These are phyloP conservation scores for Porites lutea DNA, from an alignment of 64 coral and sea anemone genomes.

Conservation along the genomic window DNA sequence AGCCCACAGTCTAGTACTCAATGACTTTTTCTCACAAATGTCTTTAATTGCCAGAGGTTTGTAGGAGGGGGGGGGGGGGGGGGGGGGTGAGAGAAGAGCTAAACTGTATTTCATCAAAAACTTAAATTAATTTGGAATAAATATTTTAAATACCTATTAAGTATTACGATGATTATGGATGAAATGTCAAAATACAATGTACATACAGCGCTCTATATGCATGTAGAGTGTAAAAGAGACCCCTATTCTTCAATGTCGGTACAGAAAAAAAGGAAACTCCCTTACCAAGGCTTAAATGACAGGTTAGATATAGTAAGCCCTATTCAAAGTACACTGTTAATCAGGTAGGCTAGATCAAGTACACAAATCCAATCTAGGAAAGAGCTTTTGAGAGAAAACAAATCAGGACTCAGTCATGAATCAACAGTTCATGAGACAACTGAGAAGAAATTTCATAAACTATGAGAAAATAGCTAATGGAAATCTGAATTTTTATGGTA, in stretches of 20 bases:
- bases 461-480: no score
- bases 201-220: background rate
- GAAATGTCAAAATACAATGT: constrained; percentile 3
- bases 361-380: constrained; percentile 3
- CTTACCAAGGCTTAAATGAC: constrained; percentile 6
- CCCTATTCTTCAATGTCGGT: background rate
- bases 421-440: no score
- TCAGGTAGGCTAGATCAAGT: background rate
- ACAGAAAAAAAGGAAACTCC: constrained; percentile 5
- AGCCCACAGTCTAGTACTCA: constrained; percentile 10
- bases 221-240: background rate
- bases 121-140: constrained; percentile 17
- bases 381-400: constrained; percentile 1
- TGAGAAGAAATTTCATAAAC: no score
- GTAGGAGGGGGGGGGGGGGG: background rate
- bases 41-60: constrained; percentile 3
- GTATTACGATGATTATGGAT: background rate
- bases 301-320: constrained; percentile 3
- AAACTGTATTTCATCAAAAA: constrained; percentile 6
- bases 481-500: no score
- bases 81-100: background rate
- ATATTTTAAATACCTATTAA: constrained; percentile 14
- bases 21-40: background rate
- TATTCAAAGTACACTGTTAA: constrained; percentile 3
- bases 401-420: no score